Evolutionary conservation across 2,797 vertebrate genomes (phyloP).

Genomic region (Myotis findleyi): DNA sequence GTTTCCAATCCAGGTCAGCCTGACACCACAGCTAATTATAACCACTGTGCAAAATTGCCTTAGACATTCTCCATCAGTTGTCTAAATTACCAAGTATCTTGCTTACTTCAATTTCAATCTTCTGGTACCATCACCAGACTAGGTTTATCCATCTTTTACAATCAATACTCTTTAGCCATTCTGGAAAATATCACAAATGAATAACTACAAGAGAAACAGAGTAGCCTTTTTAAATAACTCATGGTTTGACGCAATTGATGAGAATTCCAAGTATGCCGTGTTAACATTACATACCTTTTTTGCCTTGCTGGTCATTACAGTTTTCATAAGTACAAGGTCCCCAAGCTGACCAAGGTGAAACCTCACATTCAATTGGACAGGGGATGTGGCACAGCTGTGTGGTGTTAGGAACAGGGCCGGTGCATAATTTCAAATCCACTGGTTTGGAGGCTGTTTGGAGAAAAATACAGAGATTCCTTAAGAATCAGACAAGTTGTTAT

Average conservation of each 20-base stretch:
- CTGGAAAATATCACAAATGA: conserved; percentile 44
- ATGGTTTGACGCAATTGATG: not conserved
- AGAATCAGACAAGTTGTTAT: not conserved
- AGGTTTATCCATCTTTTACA: conserved; percentile 7
- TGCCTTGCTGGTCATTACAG: conserved; percentile 94
- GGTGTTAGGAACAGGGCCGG: conserved; percentile 90
- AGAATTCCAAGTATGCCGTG: not conserved
- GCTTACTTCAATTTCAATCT: not conserved
- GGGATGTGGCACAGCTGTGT: conserved; percentile 95
- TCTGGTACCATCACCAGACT: not conserved
- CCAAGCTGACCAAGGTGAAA: conserved; percentile 97
- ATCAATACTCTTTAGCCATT: conserved; percentile 6
- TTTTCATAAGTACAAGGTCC: conserved; percentile 97
- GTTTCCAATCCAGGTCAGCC: not conserved
- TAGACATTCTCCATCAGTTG: not conserved
- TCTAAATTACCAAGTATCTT: conserved; percentile 20
- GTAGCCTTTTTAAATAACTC: not conserved
- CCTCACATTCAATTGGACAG: conserved; percentile 95
- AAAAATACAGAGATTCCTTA: conserved; percentile 57
- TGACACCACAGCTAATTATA: not conserved
- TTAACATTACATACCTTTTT: conserved; percentile 92
- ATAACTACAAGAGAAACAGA: not conserved
- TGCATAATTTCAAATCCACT: conserved; percentile 92
- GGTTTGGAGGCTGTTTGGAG: conserved; percentile 92
- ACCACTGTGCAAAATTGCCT: not conserved